Evolutionary conservation across 2,797 vertebrate genomes (phyloP).

Genomic region (Mionectes olivaceus): DNA sequence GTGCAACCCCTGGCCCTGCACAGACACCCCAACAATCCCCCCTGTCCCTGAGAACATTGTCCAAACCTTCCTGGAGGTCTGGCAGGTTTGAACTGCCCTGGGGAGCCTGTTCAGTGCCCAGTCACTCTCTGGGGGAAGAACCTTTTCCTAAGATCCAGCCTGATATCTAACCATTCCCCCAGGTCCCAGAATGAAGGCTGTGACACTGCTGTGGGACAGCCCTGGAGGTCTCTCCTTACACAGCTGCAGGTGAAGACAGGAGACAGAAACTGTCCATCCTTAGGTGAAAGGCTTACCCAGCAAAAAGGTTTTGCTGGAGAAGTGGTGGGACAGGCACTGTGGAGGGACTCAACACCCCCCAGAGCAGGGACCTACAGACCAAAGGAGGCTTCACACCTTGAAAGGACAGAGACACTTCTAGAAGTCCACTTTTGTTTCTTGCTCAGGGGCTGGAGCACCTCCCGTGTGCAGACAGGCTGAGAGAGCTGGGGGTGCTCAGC

Average conservation of each 20-base stretch:
- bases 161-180: not conserved
- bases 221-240: not conserved
- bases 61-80: not conserved
- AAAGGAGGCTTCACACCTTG: not conserved
- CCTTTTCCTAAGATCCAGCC: fast-evolving
- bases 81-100: not conserved
- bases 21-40: not conserved
- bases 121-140: not conserved
- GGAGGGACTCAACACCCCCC: fast-evolving
- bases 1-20: not conserved
- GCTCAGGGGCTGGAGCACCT: not conserved
- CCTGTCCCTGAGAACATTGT: fast-evolving
- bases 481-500: too few relatives aligned
- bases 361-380: fast-evolving
- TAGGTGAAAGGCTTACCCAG: not conserved
- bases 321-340: not conserved
- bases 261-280: not conserved
- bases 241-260: not conserved
- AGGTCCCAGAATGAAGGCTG: not conserved
- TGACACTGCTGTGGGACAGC: fast-evolving
- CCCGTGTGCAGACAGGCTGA: not conserved
- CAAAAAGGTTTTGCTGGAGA: not conserved
- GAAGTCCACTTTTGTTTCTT: fast-evolving
- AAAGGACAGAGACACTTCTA: not conserved
- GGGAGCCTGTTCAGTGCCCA: not conserved